These are phyloP conservation scores for Drosophila suboccidentalis DNA, from an alignment of 2,888 invertebrate species.

Conservation along the genomic window DNA sequence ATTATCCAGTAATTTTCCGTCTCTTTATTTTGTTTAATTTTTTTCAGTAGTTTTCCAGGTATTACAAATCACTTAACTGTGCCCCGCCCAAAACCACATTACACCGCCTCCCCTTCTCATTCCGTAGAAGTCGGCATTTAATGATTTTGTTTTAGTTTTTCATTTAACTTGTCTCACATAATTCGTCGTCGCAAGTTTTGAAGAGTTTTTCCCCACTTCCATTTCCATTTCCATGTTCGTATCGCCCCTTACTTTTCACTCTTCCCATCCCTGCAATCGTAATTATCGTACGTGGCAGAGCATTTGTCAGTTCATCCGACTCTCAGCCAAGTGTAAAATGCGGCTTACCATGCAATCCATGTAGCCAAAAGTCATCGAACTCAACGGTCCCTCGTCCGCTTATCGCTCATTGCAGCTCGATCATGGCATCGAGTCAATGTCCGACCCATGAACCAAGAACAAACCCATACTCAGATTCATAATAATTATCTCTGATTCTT, in stretches of 20 bases:
- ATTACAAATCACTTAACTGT: conserved; percentile 42
- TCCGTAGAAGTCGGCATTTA: conserved; percentile 36
- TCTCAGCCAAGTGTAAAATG: conserved; percentile 59
- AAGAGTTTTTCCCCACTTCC: conserved; percentile 24
- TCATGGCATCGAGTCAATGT: conserved; percentile 1
- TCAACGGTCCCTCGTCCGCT: conserved; percentile 4
- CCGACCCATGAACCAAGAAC: background rate
- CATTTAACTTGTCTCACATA: conserved; percentile 56
- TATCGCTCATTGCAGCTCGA: background rate
- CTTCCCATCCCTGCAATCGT: background rate
- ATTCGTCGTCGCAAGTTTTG: conserved; percentile 13
- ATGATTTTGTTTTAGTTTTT: conserved; percentile 64
- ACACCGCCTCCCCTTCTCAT: conserved; percentile 8
- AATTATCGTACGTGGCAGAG: conserved; percentile 33
- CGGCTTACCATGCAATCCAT: conserved; percentile 54
- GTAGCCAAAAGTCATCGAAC: conserved; percentile 61
- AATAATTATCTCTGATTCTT: background rate
- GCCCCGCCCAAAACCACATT: conserved; percentile 1
- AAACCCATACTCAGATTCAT: background rate
- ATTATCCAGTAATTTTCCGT: conserved; percentile 66
- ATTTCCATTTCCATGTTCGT: conserved; percentile 5
- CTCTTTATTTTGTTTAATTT: conserved; percentile 28
- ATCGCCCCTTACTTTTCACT: background rate
- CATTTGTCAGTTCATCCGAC: conserved; percentile 38
- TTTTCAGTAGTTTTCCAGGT: conserved; percentile 30